Percentiles rank a stretch among this genome's conserved stretches.
phyloP scores from a whole-genome alignment of 2,888 invertebrate species.

The Oligia strigilis region DNA sequence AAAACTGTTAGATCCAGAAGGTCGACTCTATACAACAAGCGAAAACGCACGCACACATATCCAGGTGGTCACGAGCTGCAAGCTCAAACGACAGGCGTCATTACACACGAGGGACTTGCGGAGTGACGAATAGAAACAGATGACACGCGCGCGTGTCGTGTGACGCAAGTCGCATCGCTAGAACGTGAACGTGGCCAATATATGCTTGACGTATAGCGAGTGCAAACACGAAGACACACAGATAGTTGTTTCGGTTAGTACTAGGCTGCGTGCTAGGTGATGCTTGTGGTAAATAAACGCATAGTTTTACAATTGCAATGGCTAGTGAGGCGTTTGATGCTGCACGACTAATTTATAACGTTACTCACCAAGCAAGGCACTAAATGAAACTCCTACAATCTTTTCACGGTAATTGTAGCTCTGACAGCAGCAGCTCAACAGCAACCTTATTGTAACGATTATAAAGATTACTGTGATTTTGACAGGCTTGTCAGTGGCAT shows the following conservation, averaged over 20 bases:
- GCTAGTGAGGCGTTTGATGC: no score
- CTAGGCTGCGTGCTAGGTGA: no score
- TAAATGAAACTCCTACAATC: no score
- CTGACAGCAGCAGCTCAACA: neutral
- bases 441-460: neutral
- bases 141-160: neutral
- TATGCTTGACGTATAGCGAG: neutral
- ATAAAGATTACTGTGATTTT: no score
- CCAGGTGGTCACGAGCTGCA: neutral
- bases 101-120: neutral
- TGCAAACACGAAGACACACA: neutral
- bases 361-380: no score
- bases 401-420: neutral
- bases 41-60: neutral
- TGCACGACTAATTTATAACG: no score
- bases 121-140: neutral
- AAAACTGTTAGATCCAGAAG: neutral
- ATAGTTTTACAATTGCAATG: no score
- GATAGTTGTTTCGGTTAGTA: neutral
- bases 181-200: no score
- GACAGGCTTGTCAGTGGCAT: no score
- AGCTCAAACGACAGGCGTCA: neutral
- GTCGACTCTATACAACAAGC: accelerated
- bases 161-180: neutral
- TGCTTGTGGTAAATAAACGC: no score